Evolutionary conservation across 1,140 invertebrate species (phyloP), one percentile per base, ranked within the genome.

Genomic region (Brachionus rubens): DNA sequence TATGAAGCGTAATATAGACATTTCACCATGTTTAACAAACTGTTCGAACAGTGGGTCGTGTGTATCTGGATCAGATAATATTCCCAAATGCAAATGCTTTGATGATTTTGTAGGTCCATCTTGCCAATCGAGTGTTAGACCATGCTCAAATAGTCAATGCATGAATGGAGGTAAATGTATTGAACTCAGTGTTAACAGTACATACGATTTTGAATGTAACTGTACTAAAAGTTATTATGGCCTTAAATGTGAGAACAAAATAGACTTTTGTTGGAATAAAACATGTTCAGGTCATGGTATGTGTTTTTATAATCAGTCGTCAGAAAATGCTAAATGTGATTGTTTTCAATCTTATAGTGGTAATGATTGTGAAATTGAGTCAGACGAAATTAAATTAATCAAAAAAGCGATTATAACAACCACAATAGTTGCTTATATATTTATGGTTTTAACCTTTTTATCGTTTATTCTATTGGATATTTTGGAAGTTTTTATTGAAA

Each of bases 291-390:
- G 12, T 6, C 26, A 40, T 59, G 54, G 54, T 33, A 33, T 33
- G 14, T 59, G 54, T 36, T 4, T n/a, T 59, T 33, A n/a, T 33
- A 19, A 36, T 59, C 26, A 59, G 36, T 2, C 28, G 7, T 10
- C 19, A 5, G 12, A n/a, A 24, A 30, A 19, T n/a, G 30, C 33
- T 19, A n/a, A 70, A 14, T 70, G 65, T 10, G 26, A 50, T 3
- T 70, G 65, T 30, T 70, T 70, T 30, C 24, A 46, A 12, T 50
- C 26, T 4, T 70, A 46, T 24, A 33, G 10, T 30, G 67, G 67
- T 16, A 19, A 46, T n/a, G 7, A 50, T 16, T 70, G 67, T 50
- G 43, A 70, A 70, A 21, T 12, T 28, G 67, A 46, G 4, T 41
- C 67, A 16, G 33, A 70, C 19, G 67, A 70, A 28, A 50, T 50